Evolutionary conservation across 2,888 invertebrate species (phyloP), one percentile per base, ranked within the genome.

Genomic region (Calameuta filiformis): DNA sequence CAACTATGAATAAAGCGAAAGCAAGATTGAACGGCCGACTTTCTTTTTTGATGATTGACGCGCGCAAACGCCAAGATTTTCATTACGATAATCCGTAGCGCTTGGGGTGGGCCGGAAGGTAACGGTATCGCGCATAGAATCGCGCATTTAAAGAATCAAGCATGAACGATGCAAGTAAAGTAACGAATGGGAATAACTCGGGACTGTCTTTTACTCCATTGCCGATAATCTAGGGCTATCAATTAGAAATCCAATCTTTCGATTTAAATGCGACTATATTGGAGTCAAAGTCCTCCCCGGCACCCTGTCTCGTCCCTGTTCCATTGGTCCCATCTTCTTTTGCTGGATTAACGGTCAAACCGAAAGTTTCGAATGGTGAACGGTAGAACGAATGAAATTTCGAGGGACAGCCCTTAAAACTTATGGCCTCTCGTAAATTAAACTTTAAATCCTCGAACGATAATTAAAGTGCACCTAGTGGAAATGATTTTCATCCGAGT

Each of bases 161-260:
- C n/a, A 81, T 81, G 79, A 71, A 76, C 76, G 79, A 82, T 79
- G 81, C 35, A 23, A 73, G 77, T 33, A 75, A 79, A 73, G 76
- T 81, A 81, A 79, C 79, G 79, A 83, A 78, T 78, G 75, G 79
- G 77, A 82, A 31, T 35, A 37, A 81, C 79, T 81, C 79, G 78
- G 80, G 82, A 79, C 80, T 81, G 75, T 74, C 34, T 68, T 33
- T 73, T 73, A 73, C 40, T 71, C 33, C 68, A 23, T 30, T 82
- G 83, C 84, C 85, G 83, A 88, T 85, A 85, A 89, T 85, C 83
- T 77, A 81, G 81, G 83, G 83, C 85, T 85, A 87, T 88, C 88
- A 89, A 88, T 89, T 88, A 87, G 84, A 87, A 87, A 88, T 89
- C 87, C 89, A 85, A 87, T 88, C 87, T 76, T 78, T 30, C 69